Conservation (phyloP, 2,113 vertebrate genomes). For the Recurvirostra avosetta region DNA sequence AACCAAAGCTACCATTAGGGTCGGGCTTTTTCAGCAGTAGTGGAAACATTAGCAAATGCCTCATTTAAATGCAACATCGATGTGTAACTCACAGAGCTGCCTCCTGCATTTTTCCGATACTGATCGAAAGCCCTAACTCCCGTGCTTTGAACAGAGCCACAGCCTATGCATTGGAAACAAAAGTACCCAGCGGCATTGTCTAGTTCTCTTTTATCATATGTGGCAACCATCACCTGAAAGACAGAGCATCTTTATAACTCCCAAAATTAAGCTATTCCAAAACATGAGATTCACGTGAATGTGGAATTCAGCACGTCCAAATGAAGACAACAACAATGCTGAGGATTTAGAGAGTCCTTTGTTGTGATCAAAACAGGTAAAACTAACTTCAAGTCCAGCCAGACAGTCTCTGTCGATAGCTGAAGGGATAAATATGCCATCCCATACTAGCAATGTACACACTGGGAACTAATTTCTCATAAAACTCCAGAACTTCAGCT, state of each 20-base stretch:
- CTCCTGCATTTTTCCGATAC: background rate
- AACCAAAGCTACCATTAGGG: background rate
- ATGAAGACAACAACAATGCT: background rate
- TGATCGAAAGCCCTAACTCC: background rate
- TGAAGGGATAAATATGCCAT: background rate
- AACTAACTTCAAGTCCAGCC: background rate
- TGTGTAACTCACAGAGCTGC: background rate
- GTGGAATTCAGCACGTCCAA: background rate
- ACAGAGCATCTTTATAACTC: background rate
- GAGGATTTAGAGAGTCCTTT: background rate
- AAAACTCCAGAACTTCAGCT: background rate
- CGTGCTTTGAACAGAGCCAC: background rate
- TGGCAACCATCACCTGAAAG: background rate
- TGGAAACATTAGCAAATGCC: background rate
- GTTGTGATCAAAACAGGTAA: background rate
- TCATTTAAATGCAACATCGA: background rate
- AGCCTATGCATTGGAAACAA: background rate
- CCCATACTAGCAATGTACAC: background rate
- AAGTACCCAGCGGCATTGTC: background rate
- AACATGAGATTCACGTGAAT: background rate
- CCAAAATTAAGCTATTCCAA: background rate
- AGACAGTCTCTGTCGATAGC: background rate
- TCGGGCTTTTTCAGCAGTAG: background rate
- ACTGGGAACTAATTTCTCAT: background rate
- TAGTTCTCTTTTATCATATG: background rate